Evolutionary conservation across 2,797 vertebrate species (phyloP).

Genomic region (Euthynnus affinis): DNA sequence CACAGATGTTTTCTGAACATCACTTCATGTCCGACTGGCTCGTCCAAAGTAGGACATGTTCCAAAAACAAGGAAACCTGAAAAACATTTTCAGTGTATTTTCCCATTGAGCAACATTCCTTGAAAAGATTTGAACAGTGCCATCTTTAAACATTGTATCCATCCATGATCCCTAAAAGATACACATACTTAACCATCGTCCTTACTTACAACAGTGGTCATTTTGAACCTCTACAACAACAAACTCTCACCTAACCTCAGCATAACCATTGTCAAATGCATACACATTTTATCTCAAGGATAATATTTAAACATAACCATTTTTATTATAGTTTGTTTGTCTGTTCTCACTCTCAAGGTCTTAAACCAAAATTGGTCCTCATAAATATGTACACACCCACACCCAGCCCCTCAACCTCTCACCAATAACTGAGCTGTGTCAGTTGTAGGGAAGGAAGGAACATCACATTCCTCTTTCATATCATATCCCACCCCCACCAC

Average conservation of each 20-base stretch:
- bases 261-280: not conserved
- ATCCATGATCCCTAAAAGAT: not conserved
- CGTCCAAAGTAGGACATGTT: not conserved
- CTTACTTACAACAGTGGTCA: not conserved
- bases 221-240: not conserved
- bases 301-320: not conserved
- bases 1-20: not conserved
- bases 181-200: not conserved
- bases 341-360: too few relatives aligned
- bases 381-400: not conserved
- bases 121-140: not conserved
- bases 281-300: not conserved
- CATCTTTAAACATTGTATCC: not conserved
- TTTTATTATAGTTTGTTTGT: not conserved
- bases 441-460: constrained; percentile 50
- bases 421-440: constrained; percentile 52
- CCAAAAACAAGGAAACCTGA: not conserved
- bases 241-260: not conserved
- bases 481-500: too few relatives aligned
- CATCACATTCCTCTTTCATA: constrained; percentile 48
- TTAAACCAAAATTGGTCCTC: too few relatives aligned
- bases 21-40: not conserved
- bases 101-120: not conserved
- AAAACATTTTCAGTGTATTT: too few relatives aligned
- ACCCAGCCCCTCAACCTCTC: constrained; percentile 44